phyloP scores from a whole-genome alignment of 2,797 vertebrate genomes.

The Rachycentron canadum region DNA sequence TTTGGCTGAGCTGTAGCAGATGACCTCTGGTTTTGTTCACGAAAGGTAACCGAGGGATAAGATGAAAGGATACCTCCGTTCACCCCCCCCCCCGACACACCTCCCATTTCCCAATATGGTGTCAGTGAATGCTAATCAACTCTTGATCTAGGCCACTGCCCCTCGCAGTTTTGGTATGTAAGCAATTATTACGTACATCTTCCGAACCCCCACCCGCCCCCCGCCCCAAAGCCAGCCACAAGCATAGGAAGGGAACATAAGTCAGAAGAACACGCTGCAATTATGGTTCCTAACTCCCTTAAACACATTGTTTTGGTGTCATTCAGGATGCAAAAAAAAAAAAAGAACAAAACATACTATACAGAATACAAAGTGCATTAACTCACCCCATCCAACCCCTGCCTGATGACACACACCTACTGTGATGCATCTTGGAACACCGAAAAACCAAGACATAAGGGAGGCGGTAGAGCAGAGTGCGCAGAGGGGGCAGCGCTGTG shows the following conservation, averaged over 20 bases:
- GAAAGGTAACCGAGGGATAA: slow-evolving; percentile 32
- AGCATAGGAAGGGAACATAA: slow-evolving; percentile 37
- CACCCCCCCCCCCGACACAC: background rate
- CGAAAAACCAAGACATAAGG: slow-evolving; percentile 75
- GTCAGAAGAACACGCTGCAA: slow-evolving; percentile 31
- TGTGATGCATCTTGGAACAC: slow-evolving; percentile 77
- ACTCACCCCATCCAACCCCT: slow-evolving; percentile 71
- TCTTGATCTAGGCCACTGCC: slow-evolving; percentile 29
- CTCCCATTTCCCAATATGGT: slow-evolving; percentile 26
- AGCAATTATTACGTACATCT: slow-evolving; percentile 60
- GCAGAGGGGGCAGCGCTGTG: slow-evolving; percentile 72
- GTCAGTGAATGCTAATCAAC: slow-evolving; percentile 36
- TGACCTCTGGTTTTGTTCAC: slow-evolving; percentile 43
- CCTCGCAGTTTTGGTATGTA: slow-evolving; percentile 72
- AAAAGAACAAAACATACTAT: slow-evolving; percentile 67
- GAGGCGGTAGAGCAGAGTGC: slow-evolving; percentile 71
- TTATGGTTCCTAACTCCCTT: slow-evolving; percentile 71
- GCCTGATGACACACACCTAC: slow-evolving; percentile 73
- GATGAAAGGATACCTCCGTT: slow-evolving; percentile 42
- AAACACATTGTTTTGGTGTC: slow-evolving; percentile 76
- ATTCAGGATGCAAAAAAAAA: slow-evolving; percentile 71
- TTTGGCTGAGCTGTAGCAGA: slow-evolving; percentile 59
- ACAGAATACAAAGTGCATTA: slow-evolving; percentile 85
- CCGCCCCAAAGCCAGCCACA: slow-evolving; percentile 27
- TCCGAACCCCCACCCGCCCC: slow-evolving; percentile 17